Evolutionary conservation across 2,797 vertebrate species (phyloP).

Genomic region (Lateolabrax maculatus): DNA sequence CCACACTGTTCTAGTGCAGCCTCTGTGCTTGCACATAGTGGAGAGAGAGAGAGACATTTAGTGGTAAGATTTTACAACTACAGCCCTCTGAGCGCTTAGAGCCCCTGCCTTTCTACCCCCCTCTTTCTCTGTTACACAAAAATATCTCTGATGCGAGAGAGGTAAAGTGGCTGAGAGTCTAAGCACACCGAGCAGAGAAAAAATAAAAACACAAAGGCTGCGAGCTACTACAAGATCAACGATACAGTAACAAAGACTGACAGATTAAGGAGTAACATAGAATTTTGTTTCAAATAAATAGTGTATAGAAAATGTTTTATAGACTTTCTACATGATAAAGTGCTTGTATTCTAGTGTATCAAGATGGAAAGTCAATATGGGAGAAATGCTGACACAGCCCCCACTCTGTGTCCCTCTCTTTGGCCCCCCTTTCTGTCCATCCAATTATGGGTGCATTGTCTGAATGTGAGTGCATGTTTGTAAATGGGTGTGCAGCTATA

Average conservation of each 20-base stretch:
- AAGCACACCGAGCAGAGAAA: constrained; percentile 58
- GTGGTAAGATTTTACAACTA: constrained; percentile 55
- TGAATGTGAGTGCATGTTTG: constrained; percentile 61
- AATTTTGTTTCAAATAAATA: constrained; percentile 84
- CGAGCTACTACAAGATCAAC: constrained; percentile 71
- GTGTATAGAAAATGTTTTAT: constrained; percentile 85
- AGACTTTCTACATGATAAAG: constrained; percentile 89
- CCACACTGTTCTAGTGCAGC: constrained; percentile 76
- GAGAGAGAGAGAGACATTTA: constrained; percentile 63
- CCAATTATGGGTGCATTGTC: constrained; percentile 78
- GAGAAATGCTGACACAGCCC: constrained; percentile 84
- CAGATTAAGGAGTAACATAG: constrained; percentile 79
- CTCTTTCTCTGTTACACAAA: constrained; percentile 85
- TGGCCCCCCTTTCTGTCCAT: constrained; percentile 76
- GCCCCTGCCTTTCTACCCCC: constrained; percentile 69
- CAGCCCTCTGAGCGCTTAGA: constrained; percentile 60
- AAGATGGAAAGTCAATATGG: constrained; percentile 86
- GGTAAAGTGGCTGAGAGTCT: constrained; percentile 69
- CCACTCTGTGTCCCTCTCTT: constrained; percentile 78
- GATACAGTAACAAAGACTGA: constrained; percentile 75
- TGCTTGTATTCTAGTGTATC: constrained; percentile 88
- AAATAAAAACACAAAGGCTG: constrained; percentile 47
- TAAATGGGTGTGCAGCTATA: constrained; percentile 51
- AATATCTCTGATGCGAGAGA: constrained; percentile 84
- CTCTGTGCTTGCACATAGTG: constrained; percentile 79